Conservation (phyloP, 2,888 invertebrate genomes). For the Stenolophus ochropezus region DNA sequence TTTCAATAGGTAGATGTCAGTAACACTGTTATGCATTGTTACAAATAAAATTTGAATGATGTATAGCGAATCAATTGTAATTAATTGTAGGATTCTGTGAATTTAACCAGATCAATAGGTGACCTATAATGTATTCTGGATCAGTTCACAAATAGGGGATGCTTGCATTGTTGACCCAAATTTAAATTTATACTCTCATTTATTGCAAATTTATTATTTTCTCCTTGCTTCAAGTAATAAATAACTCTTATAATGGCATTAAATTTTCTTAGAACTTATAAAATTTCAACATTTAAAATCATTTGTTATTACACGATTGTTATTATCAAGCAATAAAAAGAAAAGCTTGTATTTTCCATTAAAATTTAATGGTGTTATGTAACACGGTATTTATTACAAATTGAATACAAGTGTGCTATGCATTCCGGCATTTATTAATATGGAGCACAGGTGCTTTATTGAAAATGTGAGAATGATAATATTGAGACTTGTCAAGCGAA, state of each 20-base stretch:
- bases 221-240: background rate
- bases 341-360: constrained; percentile 14
- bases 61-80: too few relatives aligned
- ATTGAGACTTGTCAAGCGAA: background rate
- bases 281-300: constrained; percentile 1
- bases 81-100: too few relatives aligned
- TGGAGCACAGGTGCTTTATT: background rate
- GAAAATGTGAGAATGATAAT: background rate
- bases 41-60: too few relatives aligned
- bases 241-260: background rate
- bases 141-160: constrained; percentile 22
- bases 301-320: background rate
- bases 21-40: too few relatives aligned
- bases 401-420: background rate
- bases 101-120: constrained; percentile 1
- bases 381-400: constrained; percentile 5
- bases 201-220: constrained; percentile 14
- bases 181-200: background rate
- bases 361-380: constrained; percentile 28
- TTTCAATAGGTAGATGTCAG: too few relatives aligned
- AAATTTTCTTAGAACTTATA: constrained; percentile 6
- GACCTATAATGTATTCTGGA: constrained; percentile 1
- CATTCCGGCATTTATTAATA: background rate
- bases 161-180: background rate
- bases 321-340: constrained; percentile 16